phyloP scores from a whole-genome alignment of 2,797 vertebrate species.

The Takifugu ocellatus region DNA sequence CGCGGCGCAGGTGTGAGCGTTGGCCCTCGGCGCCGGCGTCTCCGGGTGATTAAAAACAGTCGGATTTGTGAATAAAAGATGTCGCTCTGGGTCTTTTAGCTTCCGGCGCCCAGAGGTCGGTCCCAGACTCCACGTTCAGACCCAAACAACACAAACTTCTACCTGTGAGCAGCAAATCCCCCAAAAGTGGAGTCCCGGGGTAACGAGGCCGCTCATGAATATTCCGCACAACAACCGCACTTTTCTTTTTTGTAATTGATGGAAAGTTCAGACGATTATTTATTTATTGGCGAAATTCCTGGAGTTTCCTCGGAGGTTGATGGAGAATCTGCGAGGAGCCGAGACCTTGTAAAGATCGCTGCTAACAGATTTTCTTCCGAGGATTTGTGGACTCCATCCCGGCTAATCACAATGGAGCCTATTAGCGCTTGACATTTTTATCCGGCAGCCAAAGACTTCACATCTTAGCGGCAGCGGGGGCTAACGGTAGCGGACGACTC shows the following conservation, averaged over 20 bases:
- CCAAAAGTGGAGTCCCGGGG: slow-evolving; percentile 14
- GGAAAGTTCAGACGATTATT: slow-evolving; percentile 69
- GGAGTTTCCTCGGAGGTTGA: slow-evolving; percentile 33
- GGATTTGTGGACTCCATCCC: slow-evolving; percentile 74
- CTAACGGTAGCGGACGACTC: slow-evolving; percentile 35
- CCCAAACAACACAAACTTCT: too few relatives aligned
- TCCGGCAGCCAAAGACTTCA: slow-evolving; percentile 73
- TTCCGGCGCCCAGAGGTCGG: slow-evolving; percentile 13
- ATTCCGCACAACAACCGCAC: slow-evolving; percentile 46
- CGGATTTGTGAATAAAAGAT: slow-evolving; percentile 56
- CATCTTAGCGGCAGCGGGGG: slow-evolving; percentile 53
- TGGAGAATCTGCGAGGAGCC: slow-evolving; percentile 15
- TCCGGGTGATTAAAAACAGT: slow-evolving; percentile 49
- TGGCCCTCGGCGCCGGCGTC: slow-evolving; percentile 15
- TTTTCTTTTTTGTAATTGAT: slow-evolving; percentile 70
- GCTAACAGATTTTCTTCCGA: slow-evolving; percentile 71
- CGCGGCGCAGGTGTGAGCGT: neutral
- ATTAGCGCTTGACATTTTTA: slow-evolving; percentile 82
- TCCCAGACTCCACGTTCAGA: slow-evolving; percentile 15
- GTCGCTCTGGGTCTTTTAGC: slow-evolving; percentile 23
- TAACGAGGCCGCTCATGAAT: slow-evolving; percentile 63
- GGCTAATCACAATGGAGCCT: slow-evolving; percentile 81
- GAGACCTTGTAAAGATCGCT: slow-evolving; percentile 77
- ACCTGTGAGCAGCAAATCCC: slow-evolving; percentile 36
- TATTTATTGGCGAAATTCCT: slow-evolving; percentile 66